These are phyloP conservation scores for Lophochroa leadbeateri DNA, from an alignment of 2,113 vertebrate species.

Conservation along the genomic window DNA sequence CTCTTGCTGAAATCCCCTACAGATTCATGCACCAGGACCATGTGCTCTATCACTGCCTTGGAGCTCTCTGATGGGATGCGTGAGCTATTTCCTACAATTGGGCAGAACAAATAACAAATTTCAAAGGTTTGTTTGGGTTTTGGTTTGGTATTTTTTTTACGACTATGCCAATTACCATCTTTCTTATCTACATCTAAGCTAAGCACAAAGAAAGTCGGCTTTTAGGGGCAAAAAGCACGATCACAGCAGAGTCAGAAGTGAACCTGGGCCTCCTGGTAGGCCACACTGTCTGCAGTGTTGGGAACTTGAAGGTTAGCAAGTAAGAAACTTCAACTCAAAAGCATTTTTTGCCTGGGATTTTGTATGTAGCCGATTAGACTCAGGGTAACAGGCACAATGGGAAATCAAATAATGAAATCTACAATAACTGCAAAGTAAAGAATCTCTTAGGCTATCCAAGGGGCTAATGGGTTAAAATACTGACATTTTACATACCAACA, in stretches of 20 bases:
- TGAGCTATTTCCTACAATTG: conserved; percentile 74
- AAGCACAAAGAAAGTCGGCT: neutral
- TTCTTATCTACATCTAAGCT: neutral
- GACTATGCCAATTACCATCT: neutral
- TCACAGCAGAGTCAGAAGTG: neutral
- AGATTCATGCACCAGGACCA: conserved; percentile 88
- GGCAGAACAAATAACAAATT: neutral
- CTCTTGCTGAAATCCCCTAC: conserved; percentile 85
- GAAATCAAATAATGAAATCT: neutral
- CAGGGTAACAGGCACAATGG: neutral
- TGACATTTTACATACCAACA: conserved; percentile 78
- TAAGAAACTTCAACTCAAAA: neutral
- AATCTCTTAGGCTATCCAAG: neutral
- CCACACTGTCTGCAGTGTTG: neutral
- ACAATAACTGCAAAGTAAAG: neutral
- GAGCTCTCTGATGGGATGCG: conserved; percentile 78
- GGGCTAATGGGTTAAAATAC: neutral
- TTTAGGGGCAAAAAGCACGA: neutral
- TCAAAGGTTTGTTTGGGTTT: neutral
- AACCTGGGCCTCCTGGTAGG: neutral
- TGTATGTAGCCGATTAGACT: neutral
- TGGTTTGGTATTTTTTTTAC: neutral
- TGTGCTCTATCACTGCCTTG: conserved; percentile 79
- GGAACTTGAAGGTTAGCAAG: neutral
- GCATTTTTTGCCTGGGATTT: neutral